phyloP scores from a whole-genome alignment of 2,888 invertebrate species.

The Andrena bucephala region DNA sequence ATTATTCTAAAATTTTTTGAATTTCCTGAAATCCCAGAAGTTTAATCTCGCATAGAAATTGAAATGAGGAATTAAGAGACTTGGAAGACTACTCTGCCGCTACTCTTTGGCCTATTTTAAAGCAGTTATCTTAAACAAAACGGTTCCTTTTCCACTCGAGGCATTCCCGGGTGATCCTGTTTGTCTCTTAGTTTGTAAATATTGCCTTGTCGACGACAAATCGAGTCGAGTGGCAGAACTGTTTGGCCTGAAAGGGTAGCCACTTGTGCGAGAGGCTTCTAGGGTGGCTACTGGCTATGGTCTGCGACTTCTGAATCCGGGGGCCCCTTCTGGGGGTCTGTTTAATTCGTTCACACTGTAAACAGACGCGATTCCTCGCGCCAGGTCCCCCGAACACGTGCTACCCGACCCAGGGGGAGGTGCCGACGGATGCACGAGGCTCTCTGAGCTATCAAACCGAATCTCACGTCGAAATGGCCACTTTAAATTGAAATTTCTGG shows the following conservation, averaged over 20 bases:
- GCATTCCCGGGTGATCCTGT: conserved; percentile 4
- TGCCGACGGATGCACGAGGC: conserved; percentile 60
- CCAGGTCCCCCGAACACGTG: conserved; percentile 64
- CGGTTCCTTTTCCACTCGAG: background rate
- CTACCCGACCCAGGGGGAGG: conserved; percentile 13
- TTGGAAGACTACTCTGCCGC: background rate
- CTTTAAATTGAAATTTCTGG: background rate
- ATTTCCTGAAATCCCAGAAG: background rate
- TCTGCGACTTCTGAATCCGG: conserved; percentile 58
- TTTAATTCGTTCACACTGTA: conserved; percentile 70
- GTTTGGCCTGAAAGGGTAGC: conserved; percentile 22
- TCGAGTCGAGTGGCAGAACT: conserved; percentile 24
- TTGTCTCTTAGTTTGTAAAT: conserved; percentile 43
- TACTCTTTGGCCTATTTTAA: background rate
- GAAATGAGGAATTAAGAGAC: background rate
- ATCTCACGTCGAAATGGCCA: background rate
- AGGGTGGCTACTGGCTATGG: conserved; percentile 36
- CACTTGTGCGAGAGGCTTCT: conserved; percentile 22
- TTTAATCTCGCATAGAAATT: background rate
- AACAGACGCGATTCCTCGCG: conserved; percentile 56
- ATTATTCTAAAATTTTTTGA: too few relatives aligned
- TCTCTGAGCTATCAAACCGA: conserved; percentile 14
- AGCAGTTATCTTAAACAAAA: background rate
- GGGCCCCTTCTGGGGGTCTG: conserved; percentile 64
- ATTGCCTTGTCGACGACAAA: conserved; percentile 30